Conservation (phyloP, 2,888 invertebrate species). For the Sepiola atlantica region DNA sequence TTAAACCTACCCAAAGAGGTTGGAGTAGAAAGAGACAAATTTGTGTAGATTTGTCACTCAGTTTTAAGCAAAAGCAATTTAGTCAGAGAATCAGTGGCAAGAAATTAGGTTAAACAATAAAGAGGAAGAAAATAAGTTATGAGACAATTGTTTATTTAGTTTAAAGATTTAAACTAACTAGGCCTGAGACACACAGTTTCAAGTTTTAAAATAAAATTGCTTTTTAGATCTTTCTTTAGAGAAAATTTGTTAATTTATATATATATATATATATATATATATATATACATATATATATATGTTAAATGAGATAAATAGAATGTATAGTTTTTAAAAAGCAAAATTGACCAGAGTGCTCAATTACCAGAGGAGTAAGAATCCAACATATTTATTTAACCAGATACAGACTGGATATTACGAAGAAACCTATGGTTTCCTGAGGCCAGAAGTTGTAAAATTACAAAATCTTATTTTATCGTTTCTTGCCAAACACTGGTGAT, state of each 20-base stretch:
- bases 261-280: neutral
- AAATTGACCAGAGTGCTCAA: too few species aligned
- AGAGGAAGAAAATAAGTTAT: neutral
- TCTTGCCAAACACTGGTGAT: too few species aligned
- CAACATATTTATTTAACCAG: too few species aligned
- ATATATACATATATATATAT: neutral
- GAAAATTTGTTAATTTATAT: neutral
- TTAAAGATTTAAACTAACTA: neutral
- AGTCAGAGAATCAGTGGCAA: neutral
- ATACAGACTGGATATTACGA: too few species aligned
- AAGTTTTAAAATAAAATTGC: neutral
- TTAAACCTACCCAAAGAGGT: neutral
- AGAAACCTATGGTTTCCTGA: too few species aligned
- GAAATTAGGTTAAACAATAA: neutral
- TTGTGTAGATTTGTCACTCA: neutral
- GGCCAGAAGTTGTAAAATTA: too few species aligned
- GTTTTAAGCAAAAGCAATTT: slow-evolving; percentile 9
- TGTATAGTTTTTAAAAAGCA: too few species aligned
- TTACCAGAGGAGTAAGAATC: too few species aligned
- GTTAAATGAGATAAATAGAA: too few species aligned
- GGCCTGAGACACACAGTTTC: neutral
- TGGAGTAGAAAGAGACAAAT: neutral
- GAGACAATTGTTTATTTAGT: neutral
- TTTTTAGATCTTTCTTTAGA: neutral
- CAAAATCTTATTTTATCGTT: too few species aligned